phyloP scores from a whole-genome alignment of 2,113 vertebrate genomes.

The Ciconia stormi region DNA sequence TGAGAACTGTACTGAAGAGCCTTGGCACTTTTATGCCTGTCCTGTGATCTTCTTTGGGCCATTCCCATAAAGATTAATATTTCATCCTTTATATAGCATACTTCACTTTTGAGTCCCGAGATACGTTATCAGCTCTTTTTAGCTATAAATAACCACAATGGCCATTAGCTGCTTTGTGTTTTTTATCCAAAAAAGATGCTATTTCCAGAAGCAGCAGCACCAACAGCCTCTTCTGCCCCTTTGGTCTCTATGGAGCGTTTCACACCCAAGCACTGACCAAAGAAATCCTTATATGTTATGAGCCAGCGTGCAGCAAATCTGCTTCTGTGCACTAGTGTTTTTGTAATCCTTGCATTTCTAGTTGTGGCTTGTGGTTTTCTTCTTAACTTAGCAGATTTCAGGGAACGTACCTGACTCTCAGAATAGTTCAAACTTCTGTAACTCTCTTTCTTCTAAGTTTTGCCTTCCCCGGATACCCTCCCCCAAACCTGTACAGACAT shows the following conservation, averaged over 20 bases:
- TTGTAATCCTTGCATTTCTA: not conserved
- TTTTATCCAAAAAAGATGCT: not conserved
- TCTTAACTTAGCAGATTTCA: not conserved
- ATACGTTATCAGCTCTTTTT: not conserved
- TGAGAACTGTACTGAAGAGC: not conserved
- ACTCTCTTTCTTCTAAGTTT: not conserved
- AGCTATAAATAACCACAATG: not conserved
- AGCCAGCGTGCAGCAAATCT: not conserved
- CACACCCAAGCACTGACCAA: not conserved
- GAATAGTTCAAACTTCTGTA: not conserved
- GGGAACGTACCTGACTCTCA: not conserved
- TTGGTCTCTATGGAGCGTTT: not conserved
- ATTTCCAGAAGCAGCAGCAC: not conserved
- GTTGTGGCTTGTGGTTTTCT: not conserved
- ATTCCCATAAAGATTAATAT: not conserved
- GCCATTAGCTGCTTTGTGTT: not conserved
- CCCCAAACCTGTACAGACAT: constrained; percentile 24
- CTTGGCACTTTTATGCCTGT: not conserved
- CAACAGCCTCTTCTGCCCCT: not conserved
- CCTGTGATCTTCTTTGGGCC: not conserved
- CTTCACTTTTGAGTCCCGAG: not conserved
- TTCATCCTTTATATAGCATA: not conserved
- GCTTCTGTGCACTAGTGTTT: not conserved
- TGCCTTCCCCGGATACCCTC: not conserved
- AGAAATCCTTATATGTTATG: not conserved